phyloP scores from a whole-genome alignment of 2,888 invertebrate genomes.

The Lasioglossum pauxillum region DNA sequence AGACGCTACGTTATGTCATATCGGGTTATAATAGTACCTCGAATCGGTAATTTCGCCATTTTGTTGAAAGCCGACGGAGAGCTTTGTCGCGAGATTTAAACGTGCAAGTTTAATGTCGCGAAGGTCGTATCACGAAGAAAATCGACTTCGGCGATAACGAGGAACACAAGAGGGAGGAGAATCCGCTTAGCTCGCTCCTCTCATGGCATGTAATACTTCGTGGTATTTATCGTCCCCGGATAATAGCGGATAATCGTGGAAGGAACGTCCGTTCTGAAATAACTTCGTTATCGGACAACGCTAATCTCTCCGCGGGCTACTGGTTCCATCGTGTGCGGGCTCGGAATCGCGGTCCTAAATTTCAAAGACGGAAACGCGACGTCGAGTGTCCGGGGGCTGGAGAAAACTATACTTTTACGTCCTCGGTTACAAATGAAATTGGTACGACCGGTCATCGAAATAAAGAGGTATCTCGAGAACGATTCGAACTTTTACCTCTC shows the following conservation, averaged over 20 bases:
- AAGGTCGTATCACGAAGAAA: neutral
- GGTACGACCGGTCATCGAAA: neutral
- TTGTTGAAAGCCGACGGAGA: neutral
- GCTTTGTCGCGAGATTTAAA: neutral
- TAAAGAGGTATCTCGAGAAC: neutral
- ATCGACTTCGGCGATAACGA: neutral
- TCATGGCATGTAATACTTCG: neutral
- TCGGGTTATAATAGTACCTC: no score
- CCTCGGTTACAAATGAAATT: neutral
- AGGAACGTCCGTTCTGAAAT: constrained; percentile 19
- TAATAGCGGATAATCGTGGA: constrained; percentile 15
- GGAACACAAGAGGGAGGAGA: neutral
- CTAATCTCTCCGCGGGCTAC: neutral
- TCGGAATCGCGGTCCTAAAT: neutral
- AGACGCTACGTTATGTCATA: no score
- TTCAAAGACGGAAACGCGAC: neutral
- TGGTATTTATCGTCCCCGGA: neutral
- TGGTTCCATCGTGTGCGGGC: neutral
- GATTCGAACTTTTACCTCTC: neutral
- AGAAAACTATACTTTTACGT: neutral
- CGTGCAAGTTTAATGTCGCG: neutral
- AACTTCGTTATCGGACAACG: constrained; percentile 9
- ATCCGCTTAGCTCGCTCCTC: constrained; percentile 5
- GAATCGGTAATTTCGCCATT: neutral
- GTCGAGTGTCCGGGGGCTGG: neutral